These are phyloP conservation scores for Crotophaga sulcirostris DNA, from an alignment of 2,113 vertebrate species.

Conservation along the genomic window DNA sequence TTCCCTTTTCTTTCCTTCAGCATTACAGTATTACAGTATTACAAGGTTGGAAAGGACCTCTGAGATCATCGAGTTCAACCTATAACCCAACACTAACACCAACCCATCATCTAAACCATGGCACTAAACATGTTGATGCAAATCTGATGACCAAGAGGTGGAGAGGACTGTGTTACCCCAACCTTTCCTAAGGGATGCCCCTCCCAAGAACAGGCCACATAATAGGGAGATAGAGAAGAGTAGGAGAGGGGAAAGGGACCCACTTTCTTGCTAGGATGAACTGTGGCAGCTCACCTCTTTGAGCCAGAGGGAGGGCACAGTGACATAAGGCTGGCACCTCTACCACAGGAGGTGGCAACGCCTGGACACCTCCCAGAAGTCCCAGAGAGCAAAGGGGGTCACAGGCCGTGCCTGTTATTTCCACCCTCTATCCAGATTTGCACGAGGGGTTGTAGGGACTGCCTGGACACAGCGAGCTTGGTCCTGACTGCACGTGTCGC, in stretches of 20 bases:
- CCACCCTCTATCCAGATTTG: neutral
- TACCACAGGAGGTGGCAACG: neutral
- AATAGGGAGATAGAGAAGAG: neutral
- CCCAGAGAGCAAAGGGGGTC: neutral
- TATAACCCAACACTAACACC: too few relatives aligned
- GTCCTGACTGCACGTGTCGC: neutral
- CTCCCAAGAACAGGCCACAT: neutral
- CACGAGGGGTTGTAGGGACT: neutral
- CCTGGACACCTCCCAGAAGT: neutral
- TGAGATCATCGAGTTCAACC: too few relatives aligned
- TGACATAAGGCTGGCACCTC: too few relatives aligned
- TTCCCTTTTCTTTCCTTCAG: neutral
- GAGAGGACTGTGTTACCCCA: neutral
- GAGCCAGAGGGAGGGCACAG: rapidly evolving
- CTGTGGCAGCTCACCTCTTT: neutral
- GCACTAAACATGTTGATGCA: neutral
- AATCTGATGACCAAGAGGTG: neutral
- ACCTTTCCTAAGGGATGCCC: neutral
- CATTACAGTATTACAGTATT: too few relatives aligned
- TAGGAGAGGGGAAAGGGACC: neutral
- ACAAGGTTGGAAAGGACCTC: too few relatives aligned
- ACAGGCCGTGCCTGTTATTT: neutral
- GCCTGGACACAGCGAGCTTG: neutral
- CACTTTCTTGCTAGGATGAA: neutral
- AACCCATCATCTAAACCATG: too few relatives aligned